phyloP scores from a whole-genome alignment of 1,140 invertebrate genomes.

The Pomacea maculata region DNA sequence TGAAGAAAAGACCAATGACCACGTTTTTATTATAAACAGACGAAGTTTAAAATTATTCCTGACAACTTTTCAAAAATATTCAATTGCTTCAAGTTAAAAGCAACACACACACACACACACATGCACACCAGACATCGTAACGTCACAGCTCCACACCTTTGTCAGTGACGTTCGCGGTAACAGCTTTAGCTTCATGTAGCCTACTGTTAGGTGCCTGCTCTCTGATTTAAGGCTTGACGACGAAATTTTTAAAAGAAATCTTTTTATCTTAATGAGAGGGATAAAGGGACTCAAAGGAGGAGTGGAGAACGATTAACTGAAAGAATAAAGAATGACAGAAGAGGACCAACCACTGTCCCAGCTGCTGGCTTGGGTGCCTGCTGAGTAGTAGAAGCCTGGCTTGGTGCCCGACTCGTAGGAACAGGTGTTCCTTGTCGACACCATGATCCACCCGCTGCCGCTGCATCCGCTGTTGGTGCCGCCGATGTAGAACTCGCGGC shows the following conservation, averaged over 20 bases:
- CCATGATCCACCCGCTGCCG: conserved; percentile 47
- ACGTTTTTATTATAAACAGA: not conserved
- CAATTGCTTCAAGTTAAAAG: not conserved
- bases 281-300: too few relatives aligned
- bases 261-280: too few relatives aligned
- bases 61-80: conserved; percentile 1
- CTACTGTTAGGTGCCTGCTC: too few relatives aligned
- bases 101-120: not conserved
- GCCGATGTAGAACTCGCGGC: conserved; percentile 44
- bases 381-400: conserved; percentile 44
- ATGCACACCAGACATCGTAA: not conserved
- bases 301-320: too few relatives aligned
- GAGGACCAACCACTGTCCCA: conserved; percentile 6
- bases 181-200: too few relatives aligned
- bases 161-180: too few relatives aligned
- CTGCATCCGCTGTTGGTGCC: conserved; percentile 32
- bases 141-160: too few relatives aligned
- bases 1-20: conserved; percentile 8
- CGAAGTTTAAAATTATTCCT: not conserved
- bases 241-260: too few relatives aligned
- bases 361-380: not conserved
- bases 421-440: conserved; percentile 41
- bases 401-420: conserved; percentile 35
- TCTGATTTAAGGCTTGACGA: too few relatives aligned
- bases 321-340: not conserved